These are phyloP conservation scores for Pongo pygmaeus DNA, from an alignment of 2,113 vertebrate genomes.

Conservation along the genomic window DNA sequence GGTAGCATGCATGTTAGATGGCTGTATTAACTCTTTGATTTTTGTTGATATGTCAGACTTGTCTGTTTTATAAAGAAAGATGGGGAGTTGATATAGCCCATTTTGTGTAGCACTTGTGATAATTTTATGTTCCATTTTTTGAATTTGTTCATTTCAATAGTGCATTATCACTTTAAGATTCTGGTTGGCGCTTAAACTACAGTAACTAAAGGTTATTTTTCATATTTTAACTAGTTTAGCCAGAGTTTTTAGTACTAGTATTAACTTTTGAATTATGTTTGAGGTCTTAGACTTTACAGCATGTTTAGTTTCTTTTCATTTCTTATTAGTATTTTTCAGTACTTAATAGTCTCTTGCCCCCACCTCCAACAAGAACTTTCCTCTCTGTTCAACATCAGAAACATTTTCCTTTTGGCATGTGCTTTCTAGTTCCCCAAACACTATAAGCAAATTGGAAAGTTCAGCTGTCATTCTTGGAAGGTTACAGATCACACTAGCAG, in stretches of 20 bases:
- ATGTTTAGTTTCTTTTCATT: slow-evolving; percentile 75
- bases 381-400: slow-evolving; percentile 82
- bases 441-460: slow-evolving; percentile 85
- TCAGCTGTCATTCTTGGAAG: slow-evolving; percentile 87
- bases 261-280: slow-evolving; percentile 67
- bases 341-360: slow-evolving; percentile 62
- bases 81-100: neutral
- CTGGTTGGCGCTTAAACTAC: neutral
- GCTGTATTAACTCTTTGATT: neutral
- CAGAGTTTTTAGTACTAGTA: slow-evolving; percentile 27
- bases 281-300: slow-evolving; percentile 53
- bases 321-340: slow-evolving; percentile 73
- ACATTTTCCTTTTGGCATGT: slow-evolving; percentile 81
- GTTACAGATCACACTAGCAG: slow-evolving; percentile 88
- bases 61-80: neutral
- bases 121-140: slow-evolving; percentile 13
- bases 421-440: slow-evolving; percentile 79
- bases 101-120: neutral
- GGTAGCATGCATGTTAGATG: neutral
- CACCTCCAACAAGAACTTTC: slow-evolving; percentile 71
- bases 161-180: neutral
- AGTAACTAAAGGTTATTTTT: slow-evolving; percentile 42
- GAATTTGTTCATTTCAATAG: neutral
- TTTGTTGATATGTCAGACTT: neutral
- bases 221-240: slow-evolving; percentile 37